A percentile compares a stretch with the other conserved stretches of the same genome.
Evolutionary conservation across 2,113 vertebrate genomes (phyloP).

Genomic region (Sander lucioperca): DNA sequence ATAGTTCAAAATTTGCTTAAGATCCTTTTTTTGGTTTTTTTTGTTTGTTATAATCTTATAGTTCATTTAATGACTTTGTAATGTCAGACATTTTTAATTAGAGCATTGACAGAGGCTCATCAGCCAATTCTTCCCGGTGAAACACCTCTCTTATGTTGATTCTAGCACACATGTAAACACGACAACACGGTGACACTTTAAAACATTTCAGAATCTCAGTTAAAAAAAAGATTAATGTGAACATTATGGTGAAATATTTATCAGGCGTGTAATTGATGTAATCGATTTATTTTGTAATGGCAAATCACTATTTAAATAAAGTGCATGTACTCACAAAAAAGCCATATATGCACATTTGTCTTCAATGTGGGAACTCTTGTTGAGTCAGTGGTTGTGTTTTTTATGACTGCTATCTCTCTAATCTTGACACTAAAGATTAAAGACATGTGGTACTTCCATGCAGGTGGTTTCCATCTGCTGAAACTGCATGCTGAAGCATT

Average conservation of each 20-base stretch:
- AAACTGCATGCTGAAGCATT: neutral
- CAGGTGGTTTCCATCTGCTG: slow-evolving; percentile 28
- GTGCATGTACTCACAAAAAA: slow-evolving; percentile 86
- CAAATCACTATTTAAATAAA: slow-evolving; percentile 99
- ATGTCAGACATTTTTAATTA: slow-evolving; percentile 25
- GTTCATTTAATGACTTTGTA: slow-evolving; percentile 10
- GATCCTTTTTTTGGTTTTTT: neutral
- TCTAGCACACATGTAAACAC: slow-evolving; percentile 36
- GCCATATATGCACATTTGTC: slow-evolving; percentile 28
- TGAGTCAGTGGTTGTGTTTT: slow-evolving; percentile 29
- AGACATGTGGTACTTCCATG: neutral
- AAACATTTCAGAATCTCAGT: slow-evolving; percentile 48
- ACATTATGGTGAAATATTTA: slow-evolving; percentile 95
- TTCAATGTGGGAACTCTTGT: slow-evolving; percentile 1
- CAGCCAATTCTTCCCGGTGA: slow-evolving; percentile 34
- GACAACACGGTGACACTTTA: slow-evolving; percentile 38
- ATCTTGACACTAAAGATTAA: neutral
- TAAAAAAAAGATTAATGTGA: slow-evolving; percentile 73
- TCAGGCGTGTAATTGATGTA: slow-evolving; percentile 97
- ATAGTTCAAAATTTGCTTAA: neutral
- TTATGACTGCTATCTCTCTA: slow-evolving; percentile 2
- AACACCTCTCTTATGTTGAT: slow-evolving; percentile 9
- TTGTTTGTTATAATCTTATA: slow-evolving; percentile 4
- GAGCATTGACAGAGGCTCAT: slow-evolving; percentile 41
- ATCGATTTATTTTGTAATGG: slow-evolving; percentile 90